Evolutionary conservation across 2,797 vertebrate genomes (phyloP), one percentile per base, ranked within the genome.

Genomic region (Dermochelys coriacea): DNA sequence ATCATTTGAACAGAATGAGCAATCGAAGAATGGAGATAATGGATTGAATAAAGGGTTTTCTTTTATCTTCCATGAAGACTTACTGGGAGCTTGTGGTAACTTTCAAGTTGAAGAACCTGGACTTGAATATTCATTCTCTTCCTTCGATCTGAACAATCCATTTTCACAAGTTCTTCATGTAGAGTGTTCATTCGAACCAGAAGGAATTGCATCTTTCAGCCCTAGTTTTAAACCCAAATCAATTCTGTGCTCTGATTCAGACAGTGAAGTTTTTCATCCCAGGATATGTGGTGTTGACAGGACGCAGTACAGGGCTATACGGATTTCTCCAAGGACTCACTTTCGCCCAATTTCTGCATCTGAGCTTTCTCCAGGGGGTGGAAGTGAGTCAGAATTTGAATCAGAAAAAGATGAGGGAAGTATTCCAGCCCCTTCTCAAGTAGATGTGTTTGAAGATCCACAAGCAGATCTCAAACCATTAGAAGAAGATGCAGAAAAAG

Each of bases 1-100:
- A 92, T 99, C 99, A 25, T 99, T 99, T 93, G 99, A 99, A 90
- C 99, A 99, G 98, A 99, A 98, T 2, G 99, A 99, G 87, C 99
- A 98, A 93, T 98, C 98, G 47, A 98, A 98, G 94, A 98, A 98
- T 87, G 98, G 98, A 96, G 99, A 99, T 89, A 99, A 99, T 0
- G 98, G 99, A 96, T 98, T 99, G 95, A 99, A 99, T 98, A 99
- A 99, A 98, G 99, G 99, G 87, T 99, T 99, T 98, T 99, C 99
- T 97, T 99, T 99, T 97, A 99, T 99, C 99, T 99, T 99, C 99
- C 99, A 99, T 99, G 99, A 99, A 99, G 99, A 99, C 99, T 99
- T 99, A 98, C 98, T 99, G 71, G 99, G 99, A 98, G 98, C 99
- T 95, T 99, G 99, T 94, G 98, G 99, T 97, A 98, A 99, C 96